These are phyloP conservation scores for Brachionichthys hirsutus DNA, from an alignment of 2,113 vertebrate species.

Conservation along the genomic window DNA sequence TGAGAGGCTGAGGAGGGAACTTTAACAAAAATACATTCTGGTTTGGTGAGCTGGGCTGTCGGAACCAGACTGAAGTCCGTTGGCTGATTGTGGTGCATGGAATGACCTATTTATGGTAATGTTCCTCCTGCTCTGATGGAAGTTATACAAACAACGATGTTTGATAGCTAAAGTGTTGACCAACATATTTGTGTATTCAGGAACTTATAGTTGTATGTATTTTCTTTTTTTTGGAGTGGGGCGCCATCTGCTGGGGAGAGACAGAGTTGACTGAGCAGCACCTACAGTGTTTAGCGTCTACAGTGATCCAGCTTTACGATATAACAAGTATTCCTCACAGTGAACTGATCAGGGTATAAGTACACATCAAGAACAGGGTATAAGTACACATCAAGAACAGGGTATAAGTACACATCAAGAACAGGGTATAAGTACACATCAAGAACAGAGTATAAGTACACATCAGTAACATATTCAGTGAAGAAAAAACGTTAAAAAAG, in stretches of 20 bases:
- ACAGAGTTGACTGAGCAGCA: constrained; percentile 6
- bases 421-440: constrained; percentile 25
- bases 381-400: constrained; percentile 22
- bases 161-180: constrained; percentile 7
- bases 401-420: too few relatives aligned
- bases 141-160: constrained; percentile 7
- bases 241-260: constrained; percentile 60
- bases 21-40: constrained; percentile 16
- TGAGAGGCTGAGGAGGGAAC: constrained; percentile 13
- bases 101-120: background rate
- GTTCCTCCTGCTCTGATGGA: background rate
- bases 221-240: constrained; percentile 9
- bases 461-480: constrained; percentile 22
- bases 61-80: background rate
- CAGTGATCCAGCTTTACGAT: constrained; percentile 50
- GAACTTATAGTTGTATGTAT: too few relatives aligned
- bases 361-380: constrained; percentile 34
- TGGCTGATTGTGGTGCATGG: too few relatives aligned
- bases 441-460: constrained; percentile 31
- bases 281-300: constrained; percentile 44
- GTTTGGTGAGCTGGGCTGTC: background rate
- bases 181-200: background rate
- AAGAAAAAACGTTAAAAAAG: constrained; percentile 39
- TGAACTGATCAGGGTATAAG: constrained; percentile 27
- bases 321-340: constrained; percentile 15